Evolutionary conservation across 2,888 invertebrate genomes (phyloP).

Genomic region (Oscheius sp.): DNA sequence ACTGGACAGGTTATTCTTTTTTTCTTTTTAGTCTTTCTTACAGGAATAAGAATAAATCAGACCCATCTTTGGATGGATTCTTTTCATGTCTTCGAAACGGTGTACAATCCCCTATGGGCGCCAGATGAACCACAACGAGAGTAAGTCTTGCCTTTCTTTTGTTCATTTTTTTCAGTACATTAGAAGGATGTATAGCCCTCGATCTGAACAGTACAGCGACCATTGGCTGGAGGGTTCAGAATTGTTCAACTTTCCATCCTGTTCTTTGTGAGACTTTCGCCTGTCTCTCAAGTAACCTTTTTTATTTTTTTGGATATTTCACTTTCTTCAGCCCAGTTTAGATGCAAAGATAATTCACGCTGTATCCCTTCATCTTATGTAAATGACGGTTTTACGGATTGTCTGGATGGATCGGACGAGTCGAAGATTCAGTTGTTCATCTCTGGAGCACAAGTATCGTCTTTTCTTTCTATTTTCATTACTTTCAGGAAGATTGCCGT

Average conservation of each 20-base stretch:
- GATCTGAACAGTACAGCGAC: slow-evolving; percentile 27
- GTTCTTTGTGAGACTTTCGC: slow-evolving; percentile 61
- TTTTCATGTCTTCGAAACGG: neutral
- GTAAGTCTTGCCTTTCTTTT: slow-evolving; percentile 14
- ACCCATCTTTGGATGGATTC: neutral
- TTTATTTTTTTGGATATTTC: neutral
- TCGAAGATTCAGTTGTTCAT: neutral
- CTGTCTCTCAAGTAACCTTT: slow-evolving; percentile 48
- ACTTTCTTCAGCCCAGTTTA: slow-evolving; percentile 37
- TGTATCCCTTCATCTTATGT: slow-evolving; percentile 52
- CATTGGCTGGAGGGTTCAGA: slow-evolving; percentile 54
- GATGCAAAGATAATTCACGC: slow-evolving; percentile 57
- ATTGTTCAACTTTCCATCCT: slow-evolving; percentile 42
- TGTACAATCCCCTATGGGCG: slow-evolving; percentile 51
- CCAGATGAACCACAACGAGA: slow-evolving; percentile 33
- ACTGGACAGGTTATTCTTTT: slow-evolving; percentile 22
- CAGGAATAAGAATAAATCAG: slow-evolving; percentile 16
- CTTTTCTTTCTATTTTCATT: neutral
- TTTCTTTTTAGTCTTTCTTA: neutral
- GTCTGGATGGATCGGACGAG: slow-evolving; percentile 57
- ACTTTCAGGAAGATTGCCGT: slow-evolving; percentile 8
- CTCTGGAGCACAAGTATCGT: slow-evolving; percentile 6
- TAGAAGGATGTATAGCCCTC: slow-evolving; percentile 34
- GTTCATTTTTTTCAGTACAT: neutral
- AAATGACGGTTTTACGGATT: slow-evolving; percentile 56